Evolutionary conservation across 30 jellyfish, hydroid and myxozoan species (phyloP), one percentile per base, ranked within the genome.

Genomic region (Aurelia aurita): DNA sequence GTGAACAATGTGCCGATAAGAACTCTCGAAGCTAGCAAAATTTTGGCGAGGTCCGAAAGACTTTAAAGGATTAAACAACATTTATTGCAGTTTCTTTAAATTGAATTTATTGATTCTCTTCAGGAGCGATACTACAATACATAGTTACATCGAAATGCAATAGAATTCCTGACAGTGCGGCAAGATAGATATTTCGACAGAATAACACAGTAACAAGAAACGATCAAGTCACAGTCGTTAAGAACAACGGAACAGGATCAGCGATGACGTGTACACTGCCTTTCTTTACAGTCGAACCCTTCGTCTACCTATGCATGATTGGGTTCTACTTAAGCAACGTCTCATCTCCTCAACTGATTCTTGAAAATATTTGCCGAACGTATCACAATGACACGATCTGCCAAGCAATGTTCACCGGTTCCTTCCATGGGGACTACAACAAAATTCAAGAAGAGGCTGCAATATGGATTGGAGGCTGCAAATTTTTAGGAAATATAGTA

Each of bases 271-370:
- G 29, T 18, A 19, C 29, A n/a, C 29, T 61, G 20, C 73, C 73
- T 18, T 61, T 70, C 67, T n/a, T 70, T 20, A 70, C 82, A 9
- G 82, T 70, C 54, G 82, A 70, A 64, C 82, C 82, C 3, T 70
- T 70, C 67, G 82, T 70, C 34, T 70, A 70, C 49, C 1, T 70
- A 34, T 70, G 82, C 69, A 70, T 45, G 82, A 70, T 64, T 25
- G 82, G 82, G 31, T 70, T 70, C 49, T 70, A 35, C 67, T 64
- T 70, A 34, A 70, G 82, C 67, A 39, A 18, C 62, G 67, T 70
- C 11, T 70, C 82, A 3, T 35, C 82, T 14, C 82, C 82, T 16
- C 82, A 70, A 10, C 58, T 70, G 82, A 70, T 70, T 5, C 82
- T 70, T 18, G 82, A 70, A 70, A 70, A 70, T 46, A 62, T 62